Conservation (phyloP, 2,888 invertebrate genomes). For the Melipona beecheii region DNA sequence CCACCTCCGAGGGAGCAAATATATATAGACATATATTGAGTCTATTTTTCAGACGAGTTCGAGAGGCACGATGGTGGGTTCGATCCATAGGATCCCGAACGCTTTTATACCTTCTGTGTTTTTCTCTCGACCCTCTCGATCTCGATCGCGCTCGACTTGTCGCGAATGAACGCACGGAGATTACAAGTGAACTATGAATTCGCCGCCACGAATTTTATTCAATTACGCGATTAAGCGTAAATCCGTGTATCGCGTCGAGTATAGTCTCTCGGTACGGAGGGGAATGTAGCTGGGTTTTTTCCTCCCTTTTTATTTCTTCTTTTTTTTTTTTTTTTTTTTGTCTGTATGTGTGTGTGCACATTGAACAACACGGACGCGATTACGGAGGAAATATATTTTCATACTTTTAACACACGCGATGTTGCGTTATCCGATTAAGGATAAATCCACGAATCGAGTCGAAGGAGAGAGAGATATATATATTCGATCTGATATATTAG, state of each 20-base stretch:
- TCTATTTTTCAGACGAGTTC: slow-evolving; percentile 72
- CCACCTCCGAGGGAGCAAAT: slow-evolving; percentile 64
- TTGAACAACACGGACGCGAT: slow-evolving; percentile 26
- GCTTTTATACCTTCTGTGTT: slow-evolving; percentile 53
- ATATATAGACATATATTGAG: slow-evolving; percentile 35
- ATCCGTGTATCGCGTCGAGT: slow-evolving; percentile 29
- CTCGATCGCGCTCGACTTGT: slow-evolving; percentile 49
- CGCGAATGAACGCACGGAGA: slow-evolving; percentile 39
- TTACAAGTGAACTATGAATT: slow-evolving; percentile 49
- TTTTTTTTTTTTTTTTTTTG: not conserved
- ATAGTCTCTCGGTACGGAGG: not conserved
- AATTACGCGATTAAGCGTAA: slow-evolving; percentile 50
- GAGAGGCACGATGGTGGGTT: slow-evolving; percentile 54
- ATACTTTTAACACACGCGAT: slow-evolving; percentile 12
- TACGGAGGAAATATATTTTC: slow-evolving; percentile 37
- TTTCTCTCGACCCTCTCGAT: slow-evolving; percentile 11
- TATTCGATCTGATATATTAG: not conserved
- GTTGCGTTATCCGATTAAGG: slow-evolving; percentile 48
- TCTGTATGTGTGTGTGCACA: no score
- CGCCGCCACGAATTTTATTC: slow-evolving; percentile 36
- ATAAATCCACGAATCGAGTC: slow-evolving; percentile 21
- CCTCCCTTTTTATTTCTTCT: not conserved
- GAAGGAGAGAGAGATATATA: not conserved
- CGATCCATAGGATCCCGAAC: slow-evolving; percentile 48
- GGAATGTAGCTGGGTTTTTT: not conserved